Base-by-base conservation (phyloP, 2,888 invertebrate species). In the Erebia ligea region DNA sequence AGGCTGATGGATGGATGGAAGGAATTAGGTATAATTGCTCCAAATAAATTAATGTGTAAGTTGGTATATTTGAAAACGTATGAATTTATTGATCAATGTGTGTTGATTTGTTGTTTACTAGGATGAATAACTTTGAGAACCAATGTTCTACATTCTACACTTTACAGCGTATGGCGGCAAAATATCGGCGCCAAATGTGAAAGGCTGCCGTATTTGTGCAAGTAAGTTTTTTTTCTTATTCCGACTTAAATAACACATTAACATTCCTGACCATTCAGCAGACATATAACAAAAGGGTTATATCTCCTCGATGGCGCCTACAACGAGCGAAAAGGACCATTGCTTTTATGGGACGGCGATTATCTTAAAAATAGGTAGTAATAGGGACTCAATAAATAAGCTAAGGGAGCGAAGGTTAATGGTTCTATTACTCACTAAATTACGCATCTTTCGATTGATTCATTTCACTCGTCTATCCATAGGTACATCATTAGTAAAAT, bases 121-220 rank as follows among this genome's bases (percentile, higher is more conserved):
- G 40, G n/a, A 40, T 1, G 1, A 52, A n/a, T 2, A 50, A 40
- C 8, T 64, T 64, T 64, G 52, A 48, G 17, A 45, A 62, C 54
- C 25, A 25, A 13, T 45, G n/a, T 6, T 34, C 21, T 42, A 42
- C 74, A 69, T 75, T 71, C 50, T 61, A 42, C 74, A 68, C 73
- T 71, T 69, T 77, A 79, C 76, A 77, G 75, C 78, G 73, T 54
- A 45, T 54, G 17, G 52, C 68, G 73, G 78, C 73, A 80, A 84
- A 82, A 81, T 76, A 78, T 71, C 68, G 83, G 84, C 86, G 84
- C 83, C 84, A 45, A 75, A 74, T 77, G 76, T 76, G 77, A 83
- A 80, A 80, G 81, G 77, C 82, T 78, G 76, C 78, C 17, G 65
- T 75, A 71, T 79, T 78, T 79, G 78, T 78, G 79, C 80, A 79